phyloP scores from a whole-genome alignment of 2,888 invertebrate species.

The Drosophila recens region DNA sequence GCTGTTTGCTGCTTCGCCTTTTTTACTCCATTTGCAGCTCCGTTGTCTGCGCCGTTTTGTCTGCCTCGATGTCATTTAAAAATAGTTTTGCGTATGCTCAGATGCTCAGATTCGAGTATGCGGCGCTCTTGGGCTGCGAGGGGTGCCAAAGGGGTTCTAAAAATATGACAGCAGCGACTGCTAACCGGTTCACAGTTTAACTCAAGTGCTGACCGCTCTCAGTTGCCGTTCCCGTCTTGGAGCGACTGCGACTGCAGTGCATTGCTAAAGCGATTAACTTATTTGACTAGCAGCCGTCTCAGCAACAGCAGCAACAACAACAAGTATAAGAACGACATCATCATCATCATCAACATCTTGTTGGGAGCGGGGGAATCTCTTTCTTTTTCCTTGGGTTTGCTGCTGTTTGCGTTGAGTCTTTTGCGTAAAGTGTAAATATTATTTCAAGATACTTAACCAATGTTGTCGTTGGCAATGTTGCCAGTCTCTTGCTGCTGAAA shows the following conservation, averaged over 20 bases:
- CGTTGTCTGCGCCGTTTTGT: slow-evolving; percentile 65
- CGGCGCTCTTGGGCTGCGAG: not conserved
- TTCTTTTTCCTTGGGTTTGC: slow-evolving; percentile 25
- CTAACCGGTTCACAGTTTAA: slow-evolving; percentile 57
- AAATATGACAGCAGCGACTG: slow-evolving; percentile 61
- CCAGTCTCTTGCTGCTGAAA: slow-evolving; percentile 46
- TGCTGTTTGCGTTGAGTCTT: slow-evolving; percentile 68
- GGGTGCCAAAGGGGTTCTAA: slow-evolving; percentile 50
- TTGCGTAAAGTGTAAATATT: slow-evolving; percentile 78
- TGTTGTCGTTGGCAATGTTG: slow-evolving; percentile 63
- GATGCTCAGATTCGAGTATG: not conserved
- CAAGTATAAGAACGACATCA: slow-evolving; percentile 1
- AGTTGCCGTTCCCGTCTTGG: not conserved
- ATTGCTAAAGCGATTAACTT: slow-evolving; percentile 72
- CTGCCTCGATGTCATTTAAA: slow-evolving; percentile 71
- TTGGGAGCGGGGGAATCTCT: not conserved
- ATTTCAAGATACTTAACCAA: slow-evolving; percentile 77
- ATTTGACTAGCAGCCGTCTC: slow-evolving; percentile 55
- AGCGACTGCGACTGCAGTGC: slow-evolving; percentile 24
- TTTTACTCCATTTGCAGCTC: not conserved
- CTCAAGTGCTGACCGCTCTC: slow-evolving; percentile 49
- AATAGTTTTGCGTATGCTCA: slow-evolving; percentile 60
- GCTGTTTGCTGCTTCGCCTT: not conserved
- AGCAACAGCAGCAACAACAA: slow-evolving; percentile 4
- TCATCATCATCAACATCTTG: slow-evolving; percentile 1